phyloP scores from a whole-genome alignment of 1,140 invertebrate species.

The Platorchestia sp. region DNA sequence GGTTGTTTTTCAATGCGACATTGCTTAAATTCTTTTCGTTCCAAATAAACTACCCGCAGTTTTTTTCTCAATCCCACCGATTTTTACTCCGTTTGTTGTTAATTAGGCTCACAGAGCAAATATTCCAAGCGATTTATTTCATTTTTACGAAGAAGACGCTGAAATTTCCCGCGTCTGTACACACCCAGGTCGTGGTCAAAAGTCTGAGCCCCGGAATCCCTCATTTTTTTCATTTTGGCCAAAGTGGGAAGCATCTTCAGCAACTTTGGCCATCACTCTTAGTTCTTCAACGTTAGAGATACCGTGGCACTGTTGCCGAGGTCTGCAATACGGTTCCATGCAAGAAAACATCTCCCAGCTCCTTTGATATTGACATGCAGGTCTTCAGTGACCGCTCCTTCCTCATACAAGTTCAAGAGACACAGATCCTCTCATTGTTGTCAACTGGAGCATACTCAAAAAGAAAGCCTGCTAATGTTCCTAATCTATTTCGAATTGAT shows the following conservation, averaged over 20 bases:
- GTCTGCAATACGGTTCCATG: neutral
- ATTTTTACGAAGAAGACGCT: neutral
- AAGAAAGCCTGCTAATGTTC: too few species aligned
- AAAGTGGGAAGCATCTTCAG: neutral
- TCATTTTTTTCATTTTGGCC: neutral
- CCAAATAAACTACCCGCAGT: neutral
- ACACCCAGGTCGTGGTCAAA: neutral
- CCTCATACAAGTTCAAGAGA: neutral
- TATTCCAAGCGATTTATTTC: neutral
- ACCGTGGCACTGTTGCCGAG: neutral
- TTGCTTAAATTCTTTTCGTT: too few species aligned
- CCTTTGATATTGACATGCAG: conserved; percentile 1
- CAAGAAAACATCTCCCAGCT: neutral
- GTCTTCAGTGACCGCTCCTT: neutral
- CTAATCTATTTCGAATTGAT: too few species aligned
- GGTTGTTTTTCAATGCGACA: too few species aligned
- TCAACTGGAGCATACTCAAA: too few species aligned
- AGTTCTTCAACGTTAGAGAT: conserved; percentile 53
- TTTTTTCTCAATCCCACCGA: too few species aligned
- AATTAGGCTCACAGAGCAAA: neutral
- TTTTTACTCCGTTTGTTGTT: neutral
- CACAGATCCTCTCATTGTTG: neutral
- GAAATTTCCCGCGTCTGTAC: neutral
- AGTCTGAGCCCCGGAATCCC: neutral
- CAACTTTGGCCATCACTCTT: conserved; percentile 51